Evolutionary conservation across 2,888 invertebrate genomes (phyloP).

Genomic region (Ceramica pisi): DNA sequence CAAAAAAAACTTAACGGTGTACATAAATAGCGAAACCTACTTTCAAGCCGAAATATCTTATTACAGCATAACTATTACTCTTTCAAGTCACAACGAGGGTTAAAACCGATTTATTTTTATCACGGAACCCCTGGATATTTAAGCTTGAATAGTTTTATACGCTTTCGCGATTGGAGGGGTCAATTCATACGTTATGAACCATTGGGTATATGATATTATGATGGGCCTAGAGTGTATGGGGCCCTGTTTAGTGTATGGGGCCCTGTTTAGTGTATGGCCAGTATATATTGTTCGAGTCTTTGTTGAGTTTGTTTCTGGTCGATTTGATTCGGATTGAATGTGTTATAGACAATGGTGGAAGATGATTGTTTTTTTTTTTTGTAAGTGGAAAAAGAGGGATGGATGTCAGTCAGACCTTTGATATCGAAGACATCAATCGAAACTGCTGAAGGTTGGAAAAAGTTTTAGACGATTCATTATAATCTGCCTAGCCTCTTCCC

Average conservation of each 20-base stretch:
- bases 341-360: constrained; percentile 15
- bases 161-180: constrained; percentile 56
- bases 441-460: background rate
- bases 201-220: constrained; percentile 53
- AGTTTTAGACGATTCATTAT: too few species aligned
- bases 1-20: constrained; percentile 6
- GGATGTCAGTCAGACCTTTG: background rate
- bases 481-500: too few species aligned
- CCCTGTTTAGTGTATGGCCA: constrained; percentile 22
- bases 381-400: background rate
- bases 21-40: constrained; percentile 38
- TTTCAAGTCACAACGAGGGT: constrained; percentile 47
- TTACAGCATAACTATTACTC: constrained; percentile 36
- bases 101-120: constrained; percentile 65
- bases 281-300: background rate
- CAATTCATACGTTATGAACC: constrained; percentile 62
- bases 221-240: constrained; percentile 27
- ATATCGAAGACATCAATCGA: background rate
- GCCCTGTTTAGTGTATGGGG: constrained; percentile 21
- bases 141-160: constrained; percentile 64
- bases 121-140: constrained; percentile 58
- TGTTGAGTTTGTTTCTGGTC: constrained; percentile 14
- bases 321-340: constrained; percentile 23
- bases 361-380: constrained; percentile 24
- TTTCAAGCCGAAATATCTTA: constrained; percentile 39